Evolutionary conservation across 2,113 vertebrate species (phyloP).

Genomic region (Microcebus murinus): DNA sequence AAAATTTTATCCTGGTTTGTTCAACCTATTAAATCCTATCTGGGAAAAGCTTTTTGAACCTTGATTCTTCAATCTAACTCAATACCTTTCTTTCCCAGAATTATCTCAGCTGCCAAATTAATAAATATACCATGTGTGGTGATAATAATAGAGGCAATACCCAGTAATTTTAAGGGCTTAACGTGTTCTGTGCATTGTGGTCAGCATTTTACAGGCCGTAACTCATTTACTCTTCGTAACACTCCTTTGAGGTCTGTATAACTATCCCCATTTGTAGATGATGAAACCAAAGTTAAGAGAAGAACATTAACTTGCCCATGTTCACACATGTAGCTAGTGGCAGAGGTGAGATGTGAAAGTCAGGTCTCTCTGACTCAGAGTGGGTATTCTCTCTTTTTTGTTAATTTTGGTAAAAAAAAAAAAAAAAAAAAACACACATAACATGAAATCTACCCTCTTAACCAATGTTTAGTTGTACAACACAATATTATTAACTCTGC

Average conservation of each 20-base stretch:
- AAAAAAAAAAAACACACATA: background rate
- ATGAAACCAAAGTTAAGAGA: background rate
- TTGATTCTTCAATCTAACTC: slow-evolving; percentile 1
- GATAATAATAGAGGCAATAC: background rate
- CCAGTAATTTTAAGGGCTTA: background rate
- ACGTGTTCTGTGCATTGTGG: background rate
- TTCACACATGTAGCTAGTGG: too few species aligned
- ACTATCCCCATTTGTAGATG: background rate
- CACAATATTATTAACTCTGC: background rate
- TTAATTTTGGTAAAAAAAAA: background rate
- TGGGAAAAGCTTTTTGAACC: background rate
- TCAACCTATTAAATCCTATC: background rate
- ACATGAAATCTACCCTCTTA: background rate
- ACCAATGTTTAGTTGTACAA: too few species aligned
- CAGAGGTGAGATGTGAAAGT: background rate
- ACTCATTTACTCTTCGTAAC: background rate
- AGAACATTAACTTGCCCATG: background rate
- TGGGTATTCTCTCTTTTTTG: background rate
- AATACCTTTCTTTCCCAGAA: background rate
- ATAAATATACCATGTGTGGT: background rate
- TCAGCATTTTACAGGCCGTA: background rate
- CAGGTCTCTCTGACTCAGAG: background rate
- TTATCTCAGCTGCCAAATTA: background rate
- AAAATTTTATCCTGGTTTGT: background rate
- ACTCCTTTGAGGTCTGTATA: background rate